Evolutionary conservation across 2,888 invertebrate species (phyloP).

Genomic region (Himalopsyche japonica): DNA sequence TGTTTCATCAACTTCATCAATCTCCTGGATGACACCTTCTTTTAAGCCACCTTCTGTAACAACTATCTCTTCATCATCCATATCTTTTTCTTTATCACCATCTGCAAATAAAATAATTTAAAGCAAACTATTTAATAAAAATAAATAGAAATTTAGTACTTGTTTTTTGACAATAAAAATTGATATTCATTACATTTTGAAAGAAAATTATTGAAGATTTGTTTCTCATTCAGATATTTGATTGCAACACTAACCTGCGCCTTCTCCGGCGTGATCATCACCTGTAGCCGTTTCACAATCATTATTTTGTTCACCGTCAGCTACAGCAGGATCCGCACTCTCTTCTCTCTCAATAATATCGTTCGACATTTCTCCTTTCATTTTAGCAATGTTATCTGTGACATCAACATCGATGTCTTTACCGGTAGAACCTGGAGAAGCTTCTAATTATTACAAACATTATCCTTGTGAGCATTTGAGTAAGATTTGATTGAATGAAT

Average conservation of each 20-base stretch:
- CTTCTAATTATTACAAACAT: neutral
- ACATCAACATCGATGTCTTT: slow-evolving; percentile 16
- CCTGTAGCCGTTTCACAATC: slow-evolving; percentile 15
- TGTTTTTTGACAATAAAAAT: too few relatives aligned
- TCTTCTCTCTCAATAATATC: slow-evolving; percentile 3
- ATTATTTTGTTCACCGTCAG: slow-evolving; percentile 15
- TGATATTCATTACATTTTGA: neutral
- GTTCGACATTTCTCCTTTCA: slow-evolving; percentile 22
- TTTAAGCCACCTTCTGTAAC: slow-evolving; percentile 47
- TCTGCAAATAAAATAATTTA: slow-evolving; percentile 24
- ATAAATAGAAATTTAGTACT: neutral
- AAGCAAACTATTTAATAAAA: neutral
- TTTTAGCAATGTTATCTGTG: neutral
- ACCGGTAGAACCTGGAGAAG: slow-evolving; percentile 16
- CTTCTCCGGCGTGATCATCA: slow-evolving; percentile 30
- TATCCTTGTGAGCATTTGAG: too few relatives aligned
- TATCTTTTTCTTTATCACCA: slow-evolving; percentile 52
- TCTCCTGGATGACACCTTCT: slow-evolving; percentile 53
- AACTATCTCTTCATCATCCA: slow-evolving; percentile 47
- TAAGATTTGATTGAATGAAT: neutral
- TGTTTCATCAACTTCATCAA: slow-evolving; percentile 47
- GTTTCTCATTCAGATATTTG: slow-evolving; percentile 41
- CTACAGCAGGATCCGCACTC: slow-evolving; percentile 27
- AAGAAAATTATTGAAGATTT: neutral
- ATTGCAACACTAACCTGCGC: slow-evolving; percentile 39